These are phyloP conservation scores for Sipunculus nudus DNA, from an alignment of 2,888 invertebrate genomes.

Conservation along the genomic window DNA sequence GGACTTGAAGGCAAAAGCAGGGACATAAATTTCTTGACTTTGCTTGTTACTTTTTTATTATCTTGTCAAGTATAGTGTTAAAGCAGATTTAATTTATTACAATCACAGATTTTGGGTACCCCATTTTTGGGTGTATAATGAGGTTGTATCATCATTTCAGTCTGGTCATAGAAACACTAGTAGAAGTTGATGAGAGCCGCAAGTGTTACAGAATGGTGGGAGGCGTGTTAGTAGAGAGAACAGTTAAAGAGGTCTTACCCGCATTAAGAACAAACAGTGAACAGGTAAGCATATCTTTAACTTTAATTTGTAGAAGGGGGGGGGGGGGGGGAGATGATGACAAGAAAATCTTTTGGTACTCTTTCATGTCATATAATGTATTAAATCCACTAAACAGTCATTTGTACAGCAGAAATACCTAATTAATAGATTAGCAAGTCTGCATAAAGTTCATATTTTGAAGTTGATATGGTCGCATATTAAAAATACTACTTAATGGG, in stretches of 20 bases:
- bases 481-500: no score
- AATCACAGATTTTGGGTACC: neutral
- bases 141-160: slow-evolving; percentile 68
- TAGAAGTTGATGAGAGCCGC: slow-evolving; percentile 82
- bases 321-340: neutral
- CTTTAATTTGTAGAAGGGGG: neutral
- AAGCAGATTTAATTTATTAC: no score
- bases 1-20: no score
- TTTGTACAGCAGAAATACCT: no score
- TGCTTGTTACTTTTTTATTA: no score
- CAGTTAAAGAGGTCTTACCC: slow-evolving; percentile 90
- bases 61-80: no score
- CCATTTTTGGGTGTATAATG: neutral
- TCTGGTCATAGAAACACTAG: slow-evolving; percentile 91
- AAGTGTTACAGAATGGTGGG: slow-evolving; percentile 94
- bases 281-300: slow-evolving; percentile 67
- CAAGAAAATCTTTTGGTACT: neutral
- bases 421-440: no score
- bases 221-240: slow-evolving; percentile 90
- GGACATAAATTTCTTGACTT: no score
- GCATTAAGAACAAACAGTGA: slow-evolving; percentile 82
- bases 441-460: no score
- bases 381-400: no score
- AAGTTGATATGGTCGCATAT: no score
- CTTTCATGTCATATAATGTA: no score